phyloP scores from a whole-genome alignment of 2,888 invertebrate genomes.

The Caenorhabditis japonica region DNA sequence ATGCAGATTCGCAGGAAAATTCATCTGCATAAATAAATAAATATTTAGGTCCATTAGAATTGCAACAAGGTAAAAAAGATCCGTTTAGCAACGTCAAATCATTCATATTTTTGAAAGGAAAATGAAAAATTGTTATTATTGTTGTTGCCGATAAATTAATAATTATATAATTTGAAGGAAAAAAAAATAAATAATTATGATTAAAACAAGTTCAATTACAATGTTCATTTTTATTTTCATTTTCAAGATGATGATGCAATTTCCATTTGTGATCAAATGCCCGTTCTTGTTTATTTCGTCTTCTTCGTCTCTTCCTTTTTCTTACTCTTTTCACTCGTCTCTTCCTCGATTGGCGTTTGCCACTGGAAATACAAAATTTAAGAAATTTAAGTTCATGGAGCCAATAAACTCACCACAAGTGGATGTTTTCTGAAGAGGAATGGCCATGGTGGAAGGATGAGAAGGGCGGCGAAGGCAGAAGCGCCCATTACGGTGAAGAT shows the following conservation, averaged over 20 bases:
- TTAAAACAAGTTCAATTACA: background rate
- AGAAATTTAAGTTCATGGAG: too few relatives aligned
- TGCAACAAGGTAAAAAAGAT: slow-evolving; percentile 5
- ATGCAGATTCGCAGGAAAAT: background rate
- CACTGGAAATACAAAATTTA: slow-evolving; percentile 44
- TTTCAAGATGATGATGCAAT: background rate
- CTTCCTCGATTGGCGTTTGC: slow-evolving; percentile 18
- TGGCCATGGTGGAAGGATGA: slow-evolving; percentile 75
- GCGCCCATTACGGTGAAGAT: slow-evolving; percentile 66
- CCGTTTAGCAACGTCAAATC: slow-evolving; percentile 23
- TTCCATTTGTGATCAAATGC: too few relatives aligned
- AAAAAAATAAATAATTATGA: too few relatives aligned
- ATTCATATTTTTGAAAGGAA: too few relatives aligned
- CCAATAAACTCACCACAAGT: slow-evolving; percentile 54
- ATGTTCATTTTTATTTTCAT: slow-evolving; percentile 2
- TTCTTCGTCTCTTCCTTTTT: slow-evolving; percentile 54
- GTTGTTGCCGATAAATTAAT: background rate
- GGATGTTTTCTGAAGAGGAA: slow-evolving; percentile 71
- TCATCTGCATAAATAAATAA: background rate
- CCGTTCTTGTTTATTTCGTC: slow-evolving; percentile 53
- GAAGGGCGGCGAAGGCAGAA: slow-evolving; percentile 64
- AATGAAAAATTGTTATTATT: too few relatives aligned
- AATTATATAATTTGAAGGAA: too few relatives aligned
- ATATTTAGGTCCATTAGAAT: background rate
- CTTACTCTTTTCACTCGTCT: slow-evolving; percentile 10